Conservation (phyloP, 37 sponge, comb jelly and placozoan genomes). For the Bolinopsis microptera region DNA sequence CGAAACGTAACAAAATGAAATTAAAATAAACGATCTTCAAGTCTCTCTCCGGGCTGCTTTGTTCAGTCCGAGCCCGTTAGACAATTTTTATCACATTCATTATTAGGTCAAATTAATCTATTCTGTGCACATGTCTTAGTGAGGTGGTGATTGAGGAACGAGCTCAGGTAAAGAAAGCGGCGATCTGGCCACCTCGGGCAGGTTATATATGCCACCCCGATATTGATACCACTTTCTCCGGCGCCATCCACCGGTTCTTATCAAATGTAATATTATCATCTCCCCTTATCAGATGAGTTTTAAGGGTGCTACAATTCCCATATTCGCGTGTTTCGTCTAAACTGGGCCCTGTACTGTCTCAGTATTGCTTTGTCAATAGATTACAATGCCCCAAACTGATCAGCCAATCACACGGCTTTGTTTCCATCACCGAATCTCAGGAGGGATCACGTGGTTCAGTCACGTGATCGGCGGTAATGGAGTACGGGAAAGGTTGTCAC, state of each 20-base stretch:
- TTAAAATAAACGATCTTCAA: not conserved
- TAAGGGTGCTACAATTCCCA: not conserved
- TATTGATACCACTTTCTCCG: not conserved
- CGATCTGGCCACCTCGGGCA: not conserved
- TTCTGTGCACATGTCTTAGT: not conserved
- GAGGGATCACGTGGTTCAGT: not conserved
- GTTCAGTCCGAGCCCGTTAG: not conserved
- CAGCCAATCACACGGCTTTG: not conserved
- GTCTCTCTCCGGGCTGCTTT: not conserved
- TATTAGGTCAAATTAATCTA: not conserved
- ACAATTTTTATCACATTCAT: not conserved
- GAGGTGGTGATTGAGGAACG: not conserved
- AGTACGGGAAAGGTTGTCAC: not conserved
- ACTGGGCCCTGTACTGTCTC: not conserved
- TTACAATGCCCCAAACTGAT: constrained; percentile 31
- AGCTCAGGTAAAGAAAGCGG: not conserved
- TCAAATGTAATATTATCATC: not conserved
- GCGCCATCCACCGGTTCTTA: not conserved
- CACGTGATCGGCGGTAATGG: not conserved
- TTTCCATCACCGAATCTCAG: not conserved
- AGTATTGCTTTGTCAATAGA: constrained; percentile 56
- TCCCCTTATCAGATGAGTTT: not conserved
- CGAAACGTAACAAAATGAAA: not conserved
- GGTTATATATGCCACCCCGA: not conserved
- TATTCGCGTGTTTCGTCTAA: not conserved